Evolutionary conservation across 2,797 vertebrate species (phyloP).

Genomic region (Melanotaenia boesemani): DNA sequence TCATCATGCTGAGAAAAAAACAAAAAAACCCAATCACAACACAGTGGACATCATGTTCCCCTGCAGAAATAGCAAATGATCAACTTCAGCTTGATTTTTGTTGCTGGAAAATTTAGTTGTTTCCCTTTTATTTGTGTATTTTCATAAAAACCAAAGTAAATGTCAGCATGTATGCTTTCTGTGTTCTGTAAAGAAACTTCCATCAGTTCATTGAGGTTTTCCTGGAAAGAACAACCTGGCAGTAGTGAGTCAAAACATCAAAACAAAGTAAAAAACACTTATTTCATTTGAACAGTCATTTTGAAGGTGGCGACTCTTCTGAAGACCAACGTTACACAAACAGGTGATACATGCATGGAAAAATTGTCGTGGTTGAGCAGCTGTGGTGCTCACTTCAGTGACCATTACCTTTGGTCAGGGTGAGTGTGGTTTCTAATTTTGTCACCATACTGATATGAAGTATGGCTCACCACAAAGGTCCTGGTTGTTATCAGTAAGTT

Average conservation of each 20-base stretch:
- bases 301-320: background rate
- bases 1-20: background rate
- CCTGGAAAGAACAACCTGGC: background rate
- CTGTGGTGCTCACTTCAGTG: slow-evolving; percentile 24
- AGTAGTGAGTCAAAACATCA: background rate
- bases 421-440: slow-evolving; percentile 47
- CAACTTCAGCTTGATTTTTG: background rate
- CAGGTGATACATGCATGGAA: slow-evolving; percentile 35
- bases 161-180: background rate
- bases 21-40: no score
- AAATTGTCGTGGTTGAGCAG: slow-evolving; percentile 27
- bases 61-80: background rate
- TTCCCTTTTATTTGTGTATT: background rate
- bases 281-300: background rate
- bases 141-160: background rate
- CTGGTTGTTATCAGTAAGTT: slow-evolving; percentile 44
- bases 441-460: slow-evolving; percentile 4
- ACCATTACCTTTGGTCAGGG: slow-evolving; percentile 23
- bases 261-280: slow-evolving; percentile 7
- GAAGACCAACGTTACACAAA: slow-evolving; percentile 5
- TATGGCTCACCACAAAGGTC: slow-evolving; percentile 32
- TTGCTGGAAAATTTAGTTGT: background rate
- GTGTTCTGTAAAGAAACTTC: slow-evolving; percentile 22
- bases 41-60: background rate
- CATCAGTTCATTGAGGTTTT: background rate